Evolutionary conservation across 2,797 vertebrate species (phyloP).

Genomic region (Typhlichthys subterraneus): DNA sequence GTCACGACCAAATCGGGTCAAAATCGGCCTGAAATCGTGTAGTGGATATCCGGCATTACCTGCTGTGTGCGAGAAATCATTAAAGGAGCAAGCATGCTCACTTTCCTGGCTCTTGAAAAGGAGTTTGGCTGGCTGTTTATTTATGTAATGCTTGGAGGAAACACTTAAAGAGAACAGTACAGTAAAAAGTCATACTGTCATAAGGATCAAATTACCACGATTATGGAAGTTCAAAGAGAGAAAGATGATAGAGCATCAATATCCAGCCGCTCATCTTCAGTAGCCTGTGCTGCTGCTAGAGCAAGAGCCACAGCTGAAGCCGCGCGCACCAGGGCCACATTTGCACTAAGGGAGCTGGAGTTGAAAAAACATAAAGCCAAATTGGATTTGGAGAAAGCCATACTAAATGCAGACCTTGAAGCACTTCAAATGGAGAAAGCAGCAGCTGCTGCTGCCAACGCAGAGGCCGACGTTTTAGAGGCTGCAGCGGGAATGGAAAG

Average conservation of each 20-base stretch:
- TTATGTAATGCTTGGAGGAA: no score
- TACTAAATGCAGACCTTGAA: conserved; percentile 17
- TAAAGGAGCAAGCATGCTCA: no score
- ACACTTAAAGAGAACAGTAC: no score
- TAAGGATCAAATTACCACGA: neutral
- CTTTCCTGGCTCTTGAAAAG: no score
- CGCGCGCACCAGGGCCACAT: neutral
- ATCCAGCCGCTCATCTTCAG: no score
- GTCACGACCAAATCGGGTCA: no score
- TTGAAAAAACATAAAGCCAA: conserved; percentile 16
- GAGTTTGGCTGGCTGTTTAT: no score
- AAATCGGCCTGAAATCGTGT: no score
- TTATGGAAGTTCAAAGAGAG: conserved; percentile 2
- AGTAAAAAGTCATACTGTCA: neutral
- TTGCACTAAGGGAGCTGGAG: conserved; percentile 11
- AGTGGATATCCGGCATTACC: no score
- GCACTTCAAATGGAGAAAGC: neutral
- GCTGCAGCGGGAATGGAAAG: neutral
- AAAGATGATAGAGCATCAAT: neutral
- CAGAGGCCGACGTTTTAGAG: no score
- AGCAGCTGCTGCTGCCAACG: conserved; percentile 13
- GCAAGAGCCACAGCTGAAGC: conserved; percentile 29
- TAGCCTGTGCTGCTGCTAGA: conserved; percentile 12
- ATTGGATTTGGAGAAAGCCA: conserved; percentile 29
- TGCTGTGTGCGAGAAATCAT: no score